Percentiles rank a stretch among this genome's conserved stretches.
phyloP scores from a whole-genome alignment of 2,888 invertebrate species.

The Sarcophaga carnaria region DNA sequence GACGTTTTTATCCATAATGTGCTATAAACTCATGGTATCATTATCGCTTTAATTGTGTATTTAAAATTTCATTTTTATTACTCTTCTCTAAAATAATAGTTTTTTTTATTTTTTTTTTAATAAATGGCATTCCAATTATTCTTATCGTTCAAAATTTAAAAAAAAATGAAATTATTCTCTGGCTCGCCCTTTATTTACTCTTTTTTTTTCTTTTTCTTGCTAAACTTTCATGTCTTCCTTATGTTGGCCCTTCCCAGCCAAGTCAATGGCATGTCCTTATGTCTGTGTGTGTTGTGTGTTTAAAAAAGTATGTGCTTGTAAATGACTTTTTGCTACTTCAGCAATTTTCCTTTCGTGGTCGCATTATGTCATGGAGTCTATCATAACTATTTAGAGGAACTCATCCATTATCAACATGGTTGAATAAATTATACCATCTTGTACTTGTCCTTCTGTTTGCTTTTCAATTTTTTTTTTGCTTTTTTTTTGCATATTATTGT shows the following conservation, averaged over 20 bases:
- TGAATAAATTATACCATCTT: constrained; percentile 3
- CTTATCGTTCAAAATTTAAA: constrained; percentile 72
- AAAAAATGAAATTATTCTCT: constrained; percentile 50
- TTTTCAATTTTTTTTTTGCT: background rate
- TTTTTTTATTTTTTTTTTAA: background rate
- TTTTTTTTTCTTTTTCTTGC: background rate
- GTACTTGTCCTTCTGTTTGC: background rate
- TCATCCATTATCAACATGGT: constrained; percentile 25
- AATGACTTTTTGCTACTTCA: no score
- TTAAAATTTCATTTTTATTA: background rate
- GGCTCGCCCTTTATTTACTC: constrained; percentile 22
- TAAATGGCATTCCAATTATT: constrained; percentile 78
- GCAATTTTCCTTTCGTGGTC: constrained; percentile 10
- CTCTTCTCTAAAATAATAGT: no score
- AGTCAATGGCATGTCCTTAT: background rate
- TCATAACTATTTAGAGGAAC: constrained; percentile 47
- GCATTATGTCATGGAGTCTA: constrained; percentile 45
- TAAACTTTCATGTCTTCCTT: background rate
- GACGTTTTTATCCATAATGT: no score
- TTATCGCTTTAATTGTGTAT: background rate
- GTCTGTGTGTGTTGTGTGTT: background rate
- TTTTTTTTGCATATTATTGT: background rate
- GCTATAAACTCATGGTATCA: no score
- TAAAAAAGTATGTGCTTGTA: no score
- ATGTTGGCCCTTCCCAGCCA: background rate